Evolutionary conservation across 2,113 vertebrate species (phyloP).

Genomic region (Syngnathus typhle): DNA sequence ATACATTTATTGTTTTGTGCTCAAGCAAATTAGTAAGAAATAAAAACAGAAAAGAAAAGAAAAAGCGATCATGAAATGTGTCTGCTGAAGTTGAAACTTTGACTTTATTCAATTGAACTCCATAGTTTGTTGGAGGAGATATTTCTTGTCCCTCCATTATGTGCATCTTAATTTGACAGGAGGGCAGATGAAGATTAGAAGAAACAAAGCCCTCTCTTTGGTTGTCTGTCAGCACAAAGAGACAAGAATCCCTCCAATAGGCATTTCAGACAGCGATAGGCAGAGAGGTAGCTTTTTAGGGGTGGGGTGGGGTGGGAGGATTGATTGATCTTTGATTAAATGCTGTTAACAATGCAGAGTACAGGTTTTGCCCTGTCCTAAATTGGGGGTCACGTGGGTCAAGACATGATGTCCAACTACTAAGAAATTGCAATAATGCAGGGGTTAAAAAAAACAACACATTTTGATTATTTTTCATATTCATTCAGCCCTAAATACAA

Average conservation of each 20-base stretch:
- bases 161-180: conserved; percentile 71
- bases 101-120: neutral
- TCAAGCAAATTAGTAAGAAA: conserved; percentile 57
- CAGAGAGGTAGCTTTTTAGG: conserved; percentile 44
- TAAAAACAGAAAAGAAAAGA: conserved; percentile 11
- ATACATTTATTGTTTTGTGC: conserved; percentile 55
- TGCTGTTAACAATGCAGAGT: conserved; percentile 69
- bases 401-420: conserved; percentile 5
- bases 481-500: neutral
- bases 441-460: too few relatives aligned
- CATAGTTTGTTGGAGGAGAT: conserved; percentile 8
- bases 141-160: conserved; percentile 61
- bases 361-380: conserved; percentile 35
- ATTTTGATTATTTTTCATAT: neutral
- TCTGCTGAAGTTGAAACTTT: neutral
- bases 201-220: conserved; percentile 73
- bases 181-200: conserved; percentile 76
- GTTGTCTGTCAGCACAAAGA: conserved; percentile 65
- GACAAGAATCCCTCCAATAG: conserved; percentile 54
- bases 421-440: conserved; percentile 6
- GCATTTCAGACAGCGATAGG: conserved; percentile 64
- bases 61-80: neutral
- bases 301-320: too few relatives aligned
- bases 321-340: conserved; percentile 80
- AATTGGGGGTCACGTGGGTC: conserved; percentile 23